Evolutionary conservation across 2,113 vertebrate genomes (phyloP).

Genomic region (Spea multiplicata): DNA sequence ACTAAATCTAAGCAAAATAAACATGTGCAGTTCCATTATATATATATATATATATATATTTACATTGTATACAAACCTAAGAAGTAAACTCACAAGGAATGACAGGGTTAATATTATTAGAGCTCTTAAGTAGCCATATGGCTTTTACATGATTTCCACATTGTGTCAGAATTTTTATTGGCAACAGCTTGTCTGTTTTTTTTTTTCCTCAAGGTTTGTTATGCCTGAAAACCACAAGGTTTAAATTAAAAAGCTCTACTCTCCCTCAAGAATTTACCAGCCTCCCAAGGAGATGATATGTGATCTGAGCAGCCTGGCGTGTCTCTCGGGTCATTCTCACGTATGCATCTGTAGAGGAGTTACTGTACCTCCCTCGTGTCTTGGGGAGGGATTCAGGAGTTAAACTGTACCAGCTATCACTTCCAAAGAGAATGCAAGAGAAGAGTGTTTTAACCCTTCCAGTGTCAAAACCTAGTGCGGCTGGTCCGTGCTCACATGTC

Average conservation of each 20-base stretch:
- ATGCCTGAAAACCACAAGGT: conserved; percentile 37
- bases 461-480: no score
- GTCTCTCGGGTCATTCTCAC: not conserved
- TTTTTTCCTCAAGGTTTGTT: conserved; percentile 32
- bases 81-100: not conserved
- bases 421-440: not conserved
- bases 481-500: no score
- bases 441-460: no score
- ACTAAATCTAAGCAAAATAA: no score
- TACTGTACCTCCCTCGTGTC: not conserved
- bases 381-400: not conserved
- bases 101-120: conserved; percentile 34
- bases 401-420: no score
- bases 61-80: no score
- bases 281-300: conserved; percentile 31
- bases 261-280: conserved; percentile 25
- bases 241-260: conserved; percentile 36
- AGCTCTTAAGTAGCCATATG: conserved; percentile 45
- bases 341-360: not conserved
- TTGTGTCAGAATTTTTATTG: conserved; percentile 47
- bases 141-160: conserved; percentile 48
- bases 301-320: not conserved
- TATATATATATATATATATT: no score
- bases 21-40: no score
- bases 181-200: conserved; percentile 45